Evolutionary conservation across 1,140 invertebrate species (phyloP).

Genomic region (Archegozetes longisetosus): DNA sequence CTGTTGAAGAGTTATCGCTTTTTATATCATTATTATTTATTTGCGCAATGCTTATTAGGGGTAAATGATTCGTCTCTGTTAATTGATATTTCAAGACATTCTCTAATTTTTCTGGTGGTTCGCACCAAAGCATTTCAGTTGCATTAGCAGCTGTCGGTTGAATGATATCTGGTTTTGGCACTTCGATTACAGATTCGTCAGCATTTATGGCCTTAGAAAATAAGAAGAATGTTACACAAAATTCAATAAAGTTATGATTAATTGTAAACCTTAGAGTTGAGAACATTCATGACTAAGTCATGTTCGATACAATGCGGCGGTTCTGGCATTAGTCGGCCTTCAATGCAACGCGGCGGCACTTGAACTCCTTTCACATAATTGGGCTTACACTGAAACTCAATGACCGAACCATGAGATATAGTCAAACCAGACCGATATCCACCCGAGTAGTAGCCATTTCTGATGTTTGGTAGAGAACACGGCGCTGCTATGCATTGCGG

Average conservation of each 20-base stretch:
- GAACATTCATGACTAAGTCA: neutral
- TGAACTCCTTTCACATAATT: constrained; percentile 36
- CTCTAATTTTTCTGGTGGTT: neutral
- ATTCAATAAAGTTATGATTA: neutral
- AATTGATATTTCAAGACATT: neutral
- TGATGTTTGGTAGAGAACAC: constrained; percentile 51
- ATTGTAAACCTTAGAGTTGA: neutral
- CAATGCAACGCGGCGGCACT: constrained; percentile 42
- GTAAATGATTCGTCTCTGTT: neutral
- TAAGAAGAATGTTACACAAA: too few relatives aligned
- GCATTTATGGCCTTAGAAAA: neutral
- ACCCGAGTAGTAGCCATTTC: constrained; percentile 50
- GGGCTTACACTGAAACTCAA: constrained; percentile 35
- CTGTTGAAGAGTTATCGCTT: neutral
- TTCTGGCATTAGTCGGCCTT: constrained; percentile 45
- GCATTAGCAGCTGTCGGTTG: neutral
- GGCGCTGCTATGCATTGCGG: constrained; percentile 61
- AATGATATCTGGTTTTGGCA: neutral
- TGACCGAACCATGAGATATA: constrained; percentile 50
- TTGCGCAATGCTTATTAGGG: neutral
- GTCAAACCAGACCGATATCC: constrained; percentile 57
- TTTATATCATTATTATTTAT: neutral
- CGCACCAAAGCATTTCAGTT: neutral
- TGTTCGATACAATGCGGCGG: constrained; percentile 27
- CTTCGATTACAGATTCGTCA: neutral